phyloP scores from a whole-genome alignment of 2,888 invertebrate species.

The Hypomecis atomaria region DNA sequence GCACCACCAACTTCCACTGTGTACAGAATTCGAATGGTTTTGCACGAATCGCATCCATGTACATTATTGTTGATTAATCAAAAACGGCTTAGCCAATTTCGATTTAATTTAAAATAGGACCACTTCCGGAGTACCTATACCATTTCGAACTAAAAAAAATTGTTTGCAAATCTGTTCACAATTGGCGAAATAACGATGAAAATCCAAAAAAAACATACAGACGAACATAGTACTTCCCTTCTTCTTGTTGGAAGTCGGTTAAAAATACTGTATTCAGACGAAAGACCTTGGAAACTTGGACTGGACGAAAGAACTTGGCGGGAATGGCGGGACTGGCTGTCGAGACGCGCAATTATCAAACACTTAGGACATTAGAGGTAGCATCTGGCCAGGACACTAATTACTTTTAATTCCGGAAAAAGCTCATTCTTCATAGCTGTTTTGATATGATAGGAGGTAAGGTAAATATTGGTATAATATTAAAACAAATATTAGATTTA shows the following conservation, averaged over 20 bases:
- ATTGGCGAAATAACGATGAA: too few relatives aligned
- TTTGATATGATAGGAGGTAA: not conserved
- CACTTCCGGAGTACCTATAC: too few relatives aligned
- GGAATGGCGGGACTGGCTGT: slow-evolving; percentile 40
- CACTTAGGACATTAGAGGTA: slow-evolving; percentile 9
- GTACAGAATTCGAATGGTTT: too few relatives aligned
- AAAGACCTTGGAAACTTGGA: not conserved
- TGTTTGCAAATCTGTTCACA: too few relatives aligned
- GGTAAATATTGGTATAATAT: not conserved
- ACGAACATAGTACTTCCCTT: not conserved
- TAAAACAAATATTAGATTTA: not conserved
- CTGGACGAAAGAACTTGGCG: too few relatives aligned
- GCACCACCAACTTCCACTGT: too few relatives aligned
- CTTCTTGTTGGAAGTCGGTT: not conserved
- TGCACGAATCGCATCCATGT: too few relatives aligned
- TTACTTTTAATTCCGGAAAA: slow-evolving; percentile 9
- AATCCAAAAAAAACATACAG: too few relatives aligned
- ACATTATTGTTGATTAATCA: too few relatives aligned
- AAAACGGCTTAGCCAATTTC: too few relatives aligned
- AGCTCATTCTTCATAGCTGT: not conserved
- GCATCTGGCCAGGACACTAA: slow-evolving; percentile 9
- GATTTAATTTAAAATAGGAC: too few relatives aligned
- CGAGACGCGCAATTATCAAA: slow-evolving; percentile 10
- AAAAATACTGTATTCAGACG: not conserved
- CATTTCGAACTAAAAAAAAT: too few relatives aligned